These are phyloP conservation scores for Psococerastis gibbosa DNA, from an alignment of 2,888 invertebrate genomes.

Conservation along the genomic window DNA sequence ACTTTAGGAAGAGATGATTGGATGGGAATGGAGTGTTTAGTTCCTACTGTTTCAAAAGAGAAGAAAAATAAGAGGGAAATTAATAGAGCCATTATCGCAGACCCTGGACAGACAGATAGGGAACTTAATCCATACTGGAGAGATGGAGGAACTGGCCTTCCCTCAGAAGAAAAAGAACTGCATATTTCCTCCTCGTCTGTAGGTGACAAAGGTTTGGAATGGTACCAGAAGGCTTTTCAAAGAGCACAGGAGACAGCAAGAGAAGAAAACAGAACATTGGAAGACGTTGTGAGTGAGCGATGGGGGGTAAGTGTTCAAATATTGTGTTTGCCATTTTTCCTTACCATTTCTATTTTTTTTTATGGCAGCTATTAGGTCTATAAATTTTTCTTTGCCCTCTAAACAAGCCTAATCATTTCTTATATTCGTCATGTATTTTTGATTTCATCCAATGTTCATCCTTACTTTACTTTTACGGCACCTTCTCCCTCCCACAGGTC, in stretches of 20 bases:
- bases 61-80: not conserved
- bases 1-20: not conserved
- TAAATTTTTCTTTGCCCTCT: too few species aligned
- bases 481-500: too few species aligned
- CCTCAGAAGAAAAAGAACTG: constrained; percentile 23
- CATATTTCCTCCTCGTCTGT: constrained; percentile 18
- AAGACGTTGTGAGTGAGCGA: constrained; percentile 35
- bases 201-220: constrained; percentile 32
- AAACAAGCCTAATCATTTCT: too few species aligned
- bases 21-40: not conserved
- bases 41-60: not conserved
- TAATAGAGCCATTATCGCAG: not conserved
- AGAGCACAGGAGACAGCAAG: constrained; percentile 34
- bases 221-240: constrained; percentile 33
- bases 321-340: constrained; percentile 2
- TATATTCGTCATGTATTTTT: too few species aligned
- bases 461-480: too few species aligned
- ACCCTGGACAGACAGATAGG: constrained; percentile 46
- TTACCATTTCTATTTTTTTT: constrained; percentile 3
- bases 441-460: too few species aligned
- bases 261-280: constrained; percentile 30
- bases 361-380: too few species aligned
- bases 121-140: constrained; percentile 91
- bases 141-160: constrained; percentile 69
- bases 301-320: constrained; percentile 30